Conservation (phyloP, 2,113 vertebrate genomes). For the Crotalus viridis region DNA sequence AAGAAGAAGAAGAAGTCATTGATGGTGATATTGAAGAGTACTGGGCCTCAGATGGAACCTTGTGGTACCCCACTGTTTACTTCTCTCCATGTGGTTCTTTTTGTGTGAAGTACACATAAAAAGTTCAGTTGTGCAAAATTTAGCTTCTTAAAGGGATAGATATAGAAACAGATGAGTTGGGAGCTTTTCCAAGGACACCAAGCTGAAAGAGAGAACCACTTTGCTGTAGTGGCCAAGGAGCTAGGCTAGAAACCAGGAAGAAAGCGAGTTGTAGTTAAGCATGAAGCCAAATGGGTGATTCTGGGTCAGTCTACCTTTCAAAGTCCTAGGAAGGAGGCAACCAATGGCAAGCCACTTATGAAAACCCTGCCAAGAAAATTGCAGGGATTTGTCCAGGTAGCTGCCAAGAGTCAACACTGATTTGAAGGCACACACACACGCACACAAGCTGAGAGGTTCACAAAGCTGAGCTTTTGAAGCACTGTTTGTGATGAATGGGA, state of each 20-base stretch:
- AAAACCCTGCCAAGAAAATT: not conserved
- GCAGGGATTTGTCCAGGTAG: not conserved
- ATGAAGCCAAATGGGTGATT: not conserved
- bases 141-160: not conserved
- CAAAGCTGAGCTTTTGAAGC: not conserved
- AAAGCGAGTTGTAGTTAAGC: not conserved
- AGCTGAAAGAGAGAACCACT: not conserved
- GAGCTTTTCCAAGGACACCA: not conserved
- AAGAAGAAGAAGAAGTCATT: too few species aligned
- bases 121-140: not conserved
- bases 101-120: not conserved
- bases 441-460: not conserved
- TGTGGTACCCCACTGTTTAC: too few species aligned
- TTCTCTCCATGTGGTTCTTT: too few species aligned
- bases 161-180: not conserved
- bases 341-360: not conserved
- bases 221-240: not conserved
- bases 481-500: not conserved
- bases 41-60: too few species aligned
- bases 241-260: not conserved
- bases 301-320: not conserved
- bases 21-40: too few species aligned
- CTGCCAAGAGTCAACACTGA: not conserved
- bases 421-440: not conserved
- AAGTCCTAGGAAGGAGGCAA: not conserved